Base-by-base conservation (phyloP, 2,888 invertebrate species). In the Octonoba sinensis region DNA sequence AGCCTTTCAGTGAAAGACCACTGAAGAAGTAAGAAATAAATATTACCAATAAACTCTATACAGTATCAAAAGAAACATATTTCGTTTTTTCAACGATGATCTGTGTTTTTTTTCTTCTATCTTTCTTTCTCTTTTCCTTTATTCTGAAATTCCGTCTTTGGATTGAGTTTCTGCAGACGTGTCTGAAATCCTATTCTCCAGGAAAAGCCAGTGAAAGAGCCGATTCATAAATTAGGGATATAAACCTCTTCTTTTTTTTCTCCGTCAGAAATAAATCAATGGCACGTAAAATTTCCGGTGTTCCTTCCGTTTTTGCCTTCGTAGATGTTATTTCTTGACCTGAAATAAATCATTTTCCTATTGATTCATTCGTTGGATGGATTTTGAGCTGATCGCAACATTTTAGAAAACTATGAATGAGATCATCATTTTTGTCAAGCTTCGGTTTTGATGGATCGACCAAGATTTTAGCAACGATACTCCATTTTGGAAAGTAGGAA, bases 261-360 rank as follows among this genome's bases (percentile, higher is more conserved):
- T 12, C 3, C 24, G 36, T 6, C 36, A 36, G 27, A 62, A 44
- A 54, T 54, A 54, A 64, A 73, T 73, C 64, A 64, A 73, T 73
- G 51, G 51, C 54, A 54, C 64, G 49, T 73, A 27, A 73, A 73
- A 73, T 73, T 73, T 73, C 73, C 64, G 62, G 64, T 71, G 57
- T 71, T 36, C 47, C 59, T 22, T 69, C 56, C 56, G 36, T 56
- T 64, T 70, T 64, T 22, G 44, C 13, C 20, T 3, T 22, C 11
- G 11, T 60, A 16, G 62, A 64, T 27, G 47, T 46, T 60, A 64
- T 60, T 56, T 60, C 27, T 54, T 73, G 73, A 73, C 64, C 46
- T 73, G 36, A 64, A 64, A 73, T 62, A 72, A 62, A 57, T 60
- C 47, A 60, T 16, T 59, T 60, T 69, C 44, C 46, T 71, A 20